Conservation (phyloP, 2,113 vertebrate genomes). For the Galeopterus variegatus region DNA sequence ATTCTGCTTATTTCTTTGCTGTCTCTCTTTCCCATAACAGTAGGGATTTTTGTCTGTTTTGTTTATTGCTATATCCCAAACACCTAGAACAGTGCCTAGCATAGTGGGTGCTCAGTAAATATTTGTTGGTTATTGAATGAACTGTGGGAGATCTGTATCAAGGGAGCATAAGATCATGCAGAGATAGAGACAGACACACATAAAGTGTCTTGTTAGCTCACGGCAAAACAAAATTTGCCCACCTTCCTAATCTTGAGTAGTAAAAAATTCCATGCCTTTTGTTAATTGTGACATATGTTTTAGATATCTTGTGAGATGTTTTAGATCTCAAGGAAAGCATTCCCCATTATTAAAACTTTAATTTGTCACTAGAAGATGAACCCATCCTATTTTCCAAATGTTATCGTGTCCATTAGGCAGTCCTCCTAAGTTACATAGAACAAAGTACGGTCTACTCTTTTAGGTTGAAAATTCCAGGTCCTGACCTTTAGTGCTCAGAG, state of each 20-base stretch:
- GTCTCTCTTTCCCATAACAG: background rate
- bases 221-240: background rate
- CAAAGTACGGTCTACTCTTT: background rate
- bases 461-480: background rate
- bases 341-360: background rate
- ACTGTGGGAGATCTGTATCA: background rate
- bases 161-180: background rate
- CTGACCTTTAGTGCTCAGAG: background rate
- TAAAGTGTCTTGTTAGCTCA: background rate
- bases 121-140: constrained; percentile 3
- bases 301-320: background rate
- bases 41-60: background rate
- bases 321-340: background rate
- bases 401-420: background rate
- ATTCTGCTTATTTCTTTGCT: background rate
- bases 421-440: background rate
- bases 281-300: background rate
- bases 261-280: background rate
- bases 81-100: background rate
- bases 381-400: background rate
- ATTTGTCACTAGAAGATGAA: background rate
- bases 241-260: background rate
- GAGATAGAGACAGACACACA: background rate
- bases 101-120: background rate
- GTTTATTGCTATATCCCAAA: background rate